Evolutionary conservation across 2,113 vertebrate genomes (phyloP).

Genomic region (Macroglossus sobrinus): DNA sequence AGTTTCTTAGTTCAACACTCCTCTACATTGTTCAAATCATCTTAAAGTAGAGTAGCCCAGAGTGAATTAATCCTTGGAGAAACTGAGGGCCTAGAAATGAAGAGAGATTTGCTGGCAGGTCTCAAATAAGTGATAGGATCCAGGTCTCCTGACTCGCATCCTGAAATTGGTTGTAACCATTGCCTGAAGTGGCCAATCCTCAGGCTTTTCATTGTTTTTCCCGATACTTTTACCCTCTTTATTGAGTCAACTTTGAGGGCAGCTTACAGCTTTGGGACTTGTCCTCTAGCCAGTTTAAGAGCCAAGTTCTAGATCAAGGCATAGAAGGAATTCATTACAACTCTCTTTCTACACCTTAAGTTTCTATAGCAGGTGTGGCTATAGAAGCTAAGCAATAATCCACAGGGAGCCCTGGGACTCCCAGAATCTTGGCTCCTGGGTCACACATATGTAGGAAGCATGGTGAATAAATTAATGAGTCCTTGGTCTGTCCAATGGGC

Average conservation of each 20-base stretch:
- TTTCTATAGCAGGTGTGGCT: neutral
- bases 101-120: neutral
- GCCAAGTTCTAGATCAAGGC: constrained; percentile 11
- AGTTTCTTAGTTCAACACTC: neutral
- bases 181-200: neutral
- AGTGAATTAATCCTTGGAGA: neutral
- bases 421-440: neutral
- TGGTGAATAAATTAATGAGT: neutral
- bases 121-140: neutral
- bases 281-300: constrained; percentile 3
- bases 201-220: neutral
- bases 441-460: neutral
- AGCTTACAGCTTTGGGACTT: constrained; percentile 9
- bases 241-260: neutral
- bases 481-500: neutral
- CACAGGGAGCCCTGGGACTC: neutral
- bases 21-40: neutral
- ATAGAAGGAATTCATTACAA: neutral
- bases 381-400: constrained; percentile 34
- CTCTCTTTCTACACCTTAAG: neutral
- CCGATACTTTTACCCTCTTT: neutral
- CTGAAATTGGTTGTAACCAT: neutral
- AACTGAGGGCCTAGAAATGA: neutral
- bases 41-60: neutral
- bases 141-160: neutral